phyloP scores from a whole-genome alignment of 2,888 invertebrate genomes.

The Zele albiditarsus region DNA sequence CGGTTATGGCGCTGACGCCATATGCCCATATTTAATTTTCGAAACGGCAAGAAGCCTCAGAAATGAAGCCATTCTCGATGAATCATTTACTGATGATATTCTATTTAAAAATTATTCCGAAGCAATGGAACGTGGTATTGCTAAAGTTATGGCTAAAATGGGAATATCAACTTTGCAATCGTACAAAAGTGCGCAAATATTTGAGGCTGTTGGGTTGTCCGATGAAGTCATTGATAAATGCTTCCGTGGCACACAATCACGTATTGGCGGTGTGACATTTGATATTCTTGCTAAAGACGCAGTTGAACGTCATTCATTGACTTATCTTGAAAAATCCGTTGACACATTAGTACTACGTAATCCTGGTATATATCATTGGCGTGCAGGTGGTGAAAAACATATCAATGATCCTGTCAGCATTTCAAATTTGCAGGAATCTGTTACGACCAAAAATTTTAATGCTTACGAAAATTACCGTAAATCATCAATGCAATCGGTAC shows the following conservation, averaged over 20 bases:
- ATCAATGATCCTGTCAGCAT: constrained; percentile 92
- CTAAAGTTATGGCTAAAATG: constrained; percentile 99
- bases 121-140: constrained; percentile 92
- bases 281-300: constrained; percentile 91
- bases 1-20: constrained; percentile 97
- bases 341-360: constrained; percentile 87
- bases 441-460: constrained; percentile 83
- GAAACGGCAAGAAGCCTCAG: constrained; percentile 92
- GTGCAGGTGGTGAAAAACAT: constrained; percentile 97
- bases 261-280: constrained; percentile 92
- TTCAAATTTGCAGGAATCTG: constrained; percentile 90
- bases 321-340: constrained; percentile 79
- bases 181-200: constrained; percentile 99
- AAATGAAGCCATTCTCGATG: constrained; percentile 88
- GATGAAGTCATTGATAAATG: constrained; percentile 95
- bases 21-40: constrained; percentile 97
- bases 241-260: constrained; percentile 84
- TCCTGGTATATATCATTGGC: constrained; percentile 97
- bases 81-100: constrained; percentile 83
- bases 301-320: constrained; percentile 85
- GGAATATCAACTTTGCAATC: constrained; percentile 99
- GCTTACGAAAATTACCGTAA: constrained; percentile 91
- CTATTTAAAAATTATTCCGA: constrained; percentile 91
- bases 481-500: constrained; percentile 89
- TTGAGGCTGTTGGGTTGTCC: constrained; percentile 96